Base-by-base conservation (phyloP, 2,888 invertebrate genomes). In the Chydorus sphaericus region DNA sequence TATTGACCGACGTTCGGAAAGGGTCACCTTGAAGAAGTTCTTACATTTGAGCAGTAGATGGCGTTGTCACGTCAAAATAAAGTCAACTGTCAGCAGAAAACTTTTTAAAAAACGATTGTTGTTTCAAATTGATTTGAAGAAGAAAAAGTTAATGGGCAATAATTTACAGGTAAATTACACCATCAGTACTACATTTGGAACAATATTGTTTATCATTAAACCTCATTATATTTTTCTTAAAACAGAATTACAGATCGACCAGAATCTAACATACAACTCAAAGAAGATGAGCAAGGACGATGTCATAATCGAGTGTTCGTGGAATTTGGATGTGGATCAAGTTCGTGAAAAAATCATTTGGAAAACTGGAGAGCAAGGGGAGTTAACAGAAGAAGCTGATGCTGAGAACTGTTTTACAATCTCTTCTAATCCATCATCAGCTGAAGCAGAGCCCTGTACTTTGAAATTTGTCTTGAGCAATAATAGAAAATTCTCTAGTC, bases 21-120 rank as follows among this genome's bases (percentile, higher is more conserved):
- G 44, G 44, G 44, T 44, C 44, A 44, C 44, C 44, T 44, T 44
- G 20, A 44, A 44, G 26, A 44, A 44, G 33, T 10, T 44, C n/a
- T 44, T 11, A 14, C 16, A n/a, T 8, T 8, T 39, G 6, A 26
- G 14, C 26, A 5, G 26, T 28, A 44, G 44, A 44, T 44, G 44
- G 44, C 2, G 26, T 5, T 2, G 39, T 26, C 20, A 44, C 26
- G 26, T 44, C 44, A 44, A 26, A 44, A 5, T 44, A n/a, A n/a
- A n/a, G n/a, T n/a, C n/a, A n/a, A n/a, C n/a, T n/a, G n/a, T n/a
- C n/a, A n/a, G n/a, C n/a, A n/a, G n/a, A n/a, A n/a, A n/a, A n/a
- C n/a, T n/a, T n/a, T n/a, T n/a, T n/a, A n/a, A n/a, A n/a, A n/a
- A n/a, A 26, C 14, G 11, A 11, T 26, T 14, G 44, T 20, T 44